Base-by-base conservation (phyloP, 2,888 invertebrate genomes). In the Agrochola circellaris region DNA sequence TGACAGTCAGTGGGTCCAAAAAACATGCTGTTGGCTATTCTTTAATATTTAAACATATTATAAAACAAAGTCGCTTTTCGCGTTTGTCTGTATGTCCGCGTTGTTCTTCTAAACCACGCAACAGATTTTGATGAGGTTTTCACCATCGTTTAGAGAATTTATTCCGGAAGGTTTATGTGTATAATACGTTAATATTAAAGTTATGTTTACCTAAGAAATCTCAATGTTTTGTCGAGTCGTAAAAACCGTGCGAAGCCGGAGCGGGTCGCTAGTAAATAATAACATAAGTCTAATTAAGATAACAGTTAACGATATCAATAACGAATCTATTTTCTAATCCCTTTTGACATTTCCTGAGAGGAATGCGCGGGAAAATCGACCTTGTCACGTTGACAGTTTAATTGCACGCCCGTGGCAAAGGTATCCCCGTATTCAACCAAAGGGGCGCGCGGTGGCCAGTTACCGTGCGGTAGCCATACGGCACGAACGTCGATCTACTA, bases 341-440 rank as follows among this genome's bases (percentile, higher is more conserved):
- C 66, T 76, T 79, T 75, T 81, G 75, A 76, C 79, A 79, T 87
- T 87, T 79, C 82, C 73, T 67, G 65, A 77, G 74, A 75, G 79
- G 66, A 86, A 82, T 73, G 60, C 70, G 81, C 82, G 88, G 83
- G 88, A 85, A 88, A 86, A 70, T 79, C 76, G 85, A 81, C 81
- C 84, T 88, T 86, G 87, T 90, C 80, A 86, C 67, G 64, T 81
- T 87, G 88, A 90, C 86, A 89, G 84, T 87, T 85, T 83, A 83
- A 88, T 85, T 87, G 79, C 84, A 85, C 61, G 70, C 82, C 56
- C 72, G 68, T 82, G 89, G 78, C 85, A 90, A 87, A 90, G 89
- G 89, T 88, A 82, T 85, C 71, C 73, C 75, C 79, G 84, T 85
- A 84, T 85, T 77, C 88, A 83, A 85, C 85, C 85, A 74, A 71